A percentile compares a stretch with the other conserved stretches of the same genome.
These are phyloP conservation scores for Cebus imitator DNA, from an alignment of 2,113 vertebrate genomes.

Conservation along the genomic window DNA sequence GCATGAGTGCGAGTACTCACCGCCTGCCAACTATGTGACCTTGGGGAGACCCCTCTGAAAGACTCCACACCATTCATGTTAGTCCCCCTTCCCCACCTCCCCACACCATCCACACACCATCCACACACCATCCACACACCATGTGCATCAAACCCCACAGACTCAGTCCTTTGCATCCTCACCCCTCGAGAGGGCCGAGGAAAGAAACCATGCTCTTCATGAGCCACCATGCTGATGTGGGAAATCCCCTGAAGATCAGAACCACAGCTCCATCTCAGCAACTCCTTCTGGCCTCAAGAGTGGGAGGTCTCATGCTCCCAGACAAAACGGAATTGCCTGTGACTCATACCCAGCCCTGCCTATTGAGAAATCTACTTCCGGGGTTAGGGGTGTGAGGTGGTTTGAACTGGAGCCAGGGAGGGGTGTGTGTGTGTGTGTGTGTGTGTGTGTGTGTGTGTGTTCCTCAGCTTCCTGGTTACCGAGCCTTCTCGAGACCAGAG, in stretches of 20 bases:
- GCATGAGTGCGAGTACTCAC: neutral
- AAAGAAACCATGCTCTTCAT: neutral
- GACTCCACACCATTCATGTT: accelerated
- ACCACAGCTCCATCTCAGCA: constrained; percentile 31
- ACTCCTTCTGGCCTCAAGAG: neutral
- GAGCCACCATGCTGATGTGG: neutral
- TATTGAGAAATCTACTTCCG: constrained; percentile 63
- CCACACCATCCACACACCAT: no score
- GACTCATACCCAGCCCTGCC: constrained; percentile 57
- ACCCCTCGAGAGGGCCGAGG: neutral
- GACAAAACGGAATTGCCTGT: constrained; percentile 40
- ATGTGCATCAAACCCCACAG: neutral
- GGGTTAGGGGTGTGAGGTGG: neutral
- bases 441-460: neutral
- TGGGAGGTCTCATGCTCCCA: neutral
- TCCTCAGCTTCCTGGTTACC: neutral
- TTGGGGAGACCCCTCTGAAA: neutral
- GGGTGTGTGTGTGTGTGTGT: neutral
- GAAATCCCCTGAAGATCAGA: constrained; percentile 25
- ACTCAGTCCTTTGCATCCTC: neutral
- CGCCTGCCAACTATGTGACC: neutral
- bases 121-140: no score
- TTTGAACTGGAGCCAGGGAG: neutral
- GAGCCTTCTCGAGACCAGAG: neutral
- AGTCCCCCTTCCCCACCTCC: accelerated